A percentile compares a stretch with the other conserved stretches of the same genome.
Conservation (phyloP, 2,113 vertebrate genomes). For the Picathartes gymnocephalus region DNA sequence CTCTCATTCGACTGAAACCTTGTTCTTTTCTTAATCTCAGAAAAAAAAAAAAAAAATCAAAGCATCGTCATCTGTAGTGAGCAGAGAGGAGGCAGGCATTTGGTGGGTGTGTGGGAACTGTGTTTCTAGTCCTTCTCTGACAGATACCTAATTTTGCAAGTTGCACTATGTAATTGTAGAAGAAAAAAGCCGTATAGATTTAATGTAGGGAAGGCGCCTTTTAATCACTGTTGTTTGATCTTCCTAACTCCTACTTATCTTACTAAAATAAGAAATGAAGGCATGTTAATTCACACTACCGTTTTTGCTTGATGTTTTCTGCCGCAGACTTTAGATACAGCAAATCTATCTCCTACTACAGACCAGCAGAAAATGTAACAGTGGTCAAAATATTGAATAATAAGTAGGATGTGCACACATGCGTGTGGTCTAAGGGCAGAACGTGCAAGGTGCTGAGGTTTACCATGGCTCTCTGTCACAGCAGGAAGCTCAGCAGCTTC, state of each 20-base stretch:
- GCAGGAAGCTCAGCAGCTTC: not conserved
- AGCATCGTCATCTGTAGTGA: not conserved
- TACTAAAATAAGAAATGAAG: not conserved
- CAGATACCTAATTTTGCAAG: not conserved
- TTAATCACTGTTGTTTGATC: not conserved
- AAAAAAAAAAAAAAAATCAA: not conserved
- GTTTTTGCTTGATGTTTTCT: not conserved
- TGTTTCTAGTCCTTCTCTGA: not conserved
- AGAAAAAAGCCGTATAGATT: not conserved
- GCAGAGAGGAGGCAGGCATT: not conserved
- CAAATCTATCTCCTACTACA: not conserved
- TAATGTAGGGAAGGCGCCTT: not conserved
- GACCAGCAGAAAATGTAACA: not conserved
- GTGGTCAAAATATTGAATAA: not conserved
- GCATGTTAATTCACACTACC: not conserved
- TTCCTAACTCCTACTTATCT: not conserved
- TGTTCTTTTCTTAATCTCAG: not conserved
- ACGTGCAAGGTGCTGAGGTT: not conserved
- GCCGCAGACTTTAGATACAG: not conserved
- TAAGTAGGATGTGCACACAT: rapidly evolving
- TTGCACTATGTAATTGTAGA: not conserved
- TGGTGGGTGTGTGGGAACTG: not conserved
- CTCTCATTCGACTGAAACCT: not conserved
- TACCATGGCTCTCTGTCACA: rapidly evolving
- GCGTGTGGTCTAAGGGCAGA: not conserved